Conservation (phyloP, 2,888 invertebrate genomes). For the Ectemnius continuus region DNA sequence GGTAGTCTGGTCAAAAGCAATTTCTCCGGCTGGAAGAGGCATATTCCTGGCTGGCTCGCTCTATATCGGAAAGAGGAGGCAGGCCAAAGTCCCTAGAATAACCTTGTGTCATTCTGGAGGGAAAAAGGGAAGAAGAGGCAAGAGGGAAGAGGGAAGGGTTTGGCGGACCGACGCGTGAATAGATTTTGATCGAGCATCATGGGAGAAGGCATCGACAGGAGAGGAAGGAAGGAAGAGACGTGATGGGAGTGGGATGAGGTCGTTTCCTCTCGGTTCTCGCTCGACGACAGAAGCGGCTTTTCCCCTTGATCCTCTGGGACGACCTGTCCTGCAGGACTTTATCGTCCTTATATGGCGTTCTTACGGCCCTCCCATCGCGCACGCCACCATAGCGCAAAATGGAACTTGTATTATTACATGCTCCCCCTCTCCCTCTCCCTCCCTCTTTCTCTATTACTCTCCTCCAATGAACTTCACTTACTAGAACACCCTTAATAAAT, state of each 20-base stretch:
- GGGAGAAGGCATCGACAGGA: constrained; percentile 23
- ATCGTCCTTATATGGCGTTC: constrained; percentile 30
- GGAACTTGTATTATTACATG: too few species aligned
- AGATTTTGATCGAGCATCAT: constrained; percentile 49
- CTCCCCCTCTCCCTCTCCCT: background rate
- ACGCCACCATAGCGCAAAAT: too few species aligned
- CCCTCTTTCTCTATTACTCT: background rate
- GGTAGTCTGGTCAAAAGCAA: too few species aligned
- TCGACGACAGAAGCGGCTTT: constrained; percentile 45
- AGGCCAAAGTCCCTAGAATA: too few species aligned
- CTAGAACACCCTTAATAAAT: background rate
- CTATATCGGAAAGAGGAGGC: too few species aligned
- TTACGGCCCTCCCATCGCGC: too few species aligned
- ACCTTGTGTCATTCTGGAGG: background rate
- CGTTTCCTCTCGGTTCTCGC: constrained; percentile 19
- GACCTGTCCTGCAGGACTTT: constrained; percentile 39
- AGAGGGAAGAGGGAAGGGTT: constrained; percentile 20
- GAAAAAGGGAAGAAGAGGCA: background rate
- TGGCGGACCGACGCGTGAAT: constrained; percentile 49
- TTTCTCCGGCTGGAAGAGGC: too few species aligned
- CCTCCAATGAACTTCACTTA: background rate
- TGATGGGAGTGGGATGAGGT: constrained; percentile 11
- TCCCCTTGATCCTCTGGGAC: constrained; percentile 44
- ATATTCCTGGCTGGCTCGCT: too few species aligned
- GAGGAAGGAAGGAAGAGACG: constrained; percentile 9